Base-by-base conservation (phyloP, 2,888 invertebrate genomes). In the Trissonchulus latispiculum region DNA sequence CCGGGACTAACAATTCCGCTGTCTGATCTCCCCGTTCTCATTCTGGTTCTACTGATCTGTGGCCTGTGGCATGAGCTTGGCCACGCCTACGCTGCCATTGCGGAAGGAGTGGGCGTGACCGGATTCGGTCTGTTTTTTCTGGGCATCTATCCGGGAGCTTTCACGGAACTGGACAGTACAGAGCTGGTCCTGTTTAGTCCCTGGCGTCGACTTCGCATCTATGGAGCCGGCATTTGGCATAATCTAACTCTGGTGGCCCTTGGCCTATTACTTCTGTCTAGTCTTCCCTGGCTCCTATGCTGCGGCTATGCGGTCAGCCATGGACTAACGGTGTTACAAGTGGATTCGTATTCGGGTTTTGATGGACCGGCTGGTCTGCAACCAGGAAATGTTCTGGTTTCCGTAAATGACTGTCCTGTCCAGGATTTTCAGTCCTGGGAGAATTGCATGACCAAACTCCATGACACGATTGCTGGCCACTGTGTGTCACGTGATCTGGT, bases 151-250 rank as follows among this genome's bases (percentile, higher is more conserved):
- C 95, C 96, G 0, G 87, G 94, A 71, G 95, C 95, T 3, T 95
- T 90, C 85, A 95, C 95, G 0, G 90, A 91, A 79, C 87, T 97
- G 73, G 91, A 90, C 75, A 88, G 88, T 1, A 92, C 92, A 72
- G 90, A 91, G 80, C 84, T 93, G 23, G 88, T 88, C 74, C 85
- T 88, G 36, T 83, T 93, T n/a, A 86, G 89, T 76, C 85, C 89
- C 61, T 88, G 88, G 78, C 89, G 89, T 81, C 89, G 90, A 80
- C 85, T 95, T 75, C 88, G 89, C 79, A 89, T 95, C 72, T 88
- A 90, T 76, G 91, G 92, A 83, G 95, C 92, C 36, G 95, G 95
- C 23, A 90, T 97, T 73, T 97, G 96, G 96, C 95, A 97, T 83
- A 97, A 97, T 83, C 85, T 95, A 73, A 86, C 92, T 2, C 87